Evolutionary conservation across 2,797 vertebrate genomes (phyloP).

Genomic region (Hapalemur alaotrensis): DNA sequence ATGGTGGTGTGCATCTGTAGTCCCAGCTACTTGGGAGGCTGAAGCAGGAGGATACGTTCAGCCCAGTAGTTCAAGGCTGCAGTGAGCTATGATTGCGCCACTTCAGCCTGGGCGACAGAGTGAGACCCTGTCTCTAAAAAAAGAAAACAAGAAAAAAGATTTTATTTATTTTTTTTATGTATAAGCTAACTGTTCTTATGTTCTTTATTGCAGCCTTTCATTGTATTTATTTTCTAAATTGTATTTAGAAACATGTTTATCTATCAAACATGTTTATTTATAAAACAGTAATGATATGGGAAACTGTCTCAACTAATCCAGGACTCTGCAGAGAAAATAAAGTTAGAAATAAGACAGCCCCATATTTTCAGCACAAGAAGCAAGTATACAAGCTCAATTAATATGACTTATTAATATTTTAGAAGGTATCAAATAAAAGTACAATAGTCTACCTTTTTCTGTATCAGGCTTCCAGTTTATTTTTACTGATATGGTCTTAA

Average conservation of each 20-base stretch:
- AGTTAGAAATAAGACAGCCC: neutral
- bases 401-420: neutral
- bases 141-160: neutral
- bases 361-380: neutral
- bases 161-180: neutral
- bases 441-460: neutral
- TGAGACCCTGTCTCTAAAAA: too few species aligned
- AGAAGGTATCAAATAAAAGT: neutral
- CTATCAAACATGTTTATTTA: neutral
- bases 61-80: too few species aligned
- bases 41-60: too few species aligned
- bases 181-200: neutral
- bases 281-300: neutral
- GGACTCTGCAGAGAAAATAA: slow-evolving; percentile 12
- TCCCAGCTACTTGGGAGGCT: too few species aligned
- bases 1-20: too few species aligned
- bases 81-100: too few species aligned
- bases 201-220: slow-evolving; percentile 6
- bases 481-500: neutral
- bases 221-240: slow-evolving; percentile 40
- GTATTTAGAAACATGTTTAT: slow-evolving; percentile 23
- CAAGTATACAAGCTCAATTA: neutral
- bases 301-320: neutral
- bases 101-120: too few species aligned
- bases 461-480: neutral